phyloP scores from a whole-genome alignment of 1,140 invertebrate genomes.

The Parapsyche elsis region DNA sequence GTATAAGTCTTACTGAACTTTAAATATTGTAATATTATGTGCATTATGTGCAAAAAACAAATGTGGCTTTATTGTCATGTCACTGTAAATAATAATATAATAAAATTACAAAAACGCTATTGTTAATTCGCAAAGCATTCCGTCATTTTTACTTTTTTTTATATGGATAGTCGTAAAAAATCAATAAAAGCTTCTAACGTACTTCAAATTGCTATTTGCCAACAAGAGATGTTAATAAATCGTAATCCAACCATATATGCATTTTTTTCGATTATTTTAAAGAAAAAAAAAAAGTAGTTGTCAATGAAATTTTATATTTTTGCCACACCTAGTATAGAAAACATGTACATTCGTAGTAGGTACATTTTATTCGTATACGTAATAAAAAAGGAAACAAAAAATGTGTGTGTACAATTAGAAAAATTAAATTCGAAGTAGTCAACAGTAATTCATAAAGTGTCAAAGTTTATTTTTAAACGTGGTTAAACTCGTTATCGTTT shows the following conservation, averaged over 20 bases:
- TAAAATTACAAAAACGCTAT: background rate
- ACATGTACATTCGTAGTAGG: no score
- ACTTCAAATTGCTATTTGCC: background rate
- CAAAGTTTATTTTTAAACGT: no score
- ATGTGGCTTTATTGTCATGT: no score
- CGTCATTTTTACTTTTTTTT: conserved; percentile 9
- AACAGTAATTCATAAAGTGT: no score
- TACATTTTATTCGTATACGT: no score
- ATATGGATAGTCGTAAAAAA: background rate
- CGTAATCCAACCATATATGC: background rate
- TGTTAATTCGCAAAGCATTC: background rate
- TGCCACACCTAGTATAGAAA: background rate
- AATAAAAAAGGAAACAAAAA: no score
- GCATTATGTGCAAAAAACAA: no score
- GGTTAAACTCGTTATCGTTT: no score
- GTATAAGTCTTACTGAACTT: no score
- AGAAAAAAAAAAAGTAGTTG: background rate
- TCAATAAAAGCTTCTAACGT: conserved; percentile 1
- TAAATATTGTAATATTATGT: no score
- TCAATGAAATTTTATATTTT: conserved; percentile 16
- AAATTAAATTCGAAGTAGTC: no score
- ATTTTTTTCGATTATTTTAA: background rate
- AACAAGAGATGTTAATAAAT: conserved; percentile 9
- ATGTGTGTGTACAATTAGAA: no score
- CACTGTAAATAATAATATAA: background rate